phyloP scores from a whole-genome alignment of 2,888 invertebrate species.

The Cheilosia vulpina region DNA sequence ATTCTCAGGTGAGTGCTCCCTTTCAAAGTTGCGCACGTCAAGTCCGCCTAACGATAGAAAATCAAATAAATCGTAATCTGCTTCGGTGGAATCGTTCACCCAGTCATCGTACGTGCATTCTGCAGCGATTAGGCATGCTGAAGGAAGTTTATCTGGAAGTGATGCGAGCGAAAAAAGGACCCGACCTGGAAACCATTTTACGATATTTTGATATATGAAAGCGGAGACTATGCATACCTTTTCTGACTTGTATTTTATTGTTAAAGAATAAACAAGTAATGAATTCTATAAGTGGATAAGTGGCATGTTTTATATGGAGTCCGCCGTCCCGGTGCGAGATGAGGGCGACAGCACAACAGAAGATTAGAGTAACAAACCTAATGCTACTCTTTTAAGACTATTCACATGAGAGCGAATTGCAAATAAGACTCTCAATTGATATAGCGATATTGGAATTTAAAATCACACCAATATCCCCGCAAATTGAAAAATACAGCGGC shows the following conservation, averaged over 20 bases:
- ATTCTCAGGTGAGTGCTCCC: constrained; percentile 29
- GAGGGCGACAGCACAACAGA: too few species aligned
- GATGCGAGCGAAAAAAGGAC: constrained; percentile 34
- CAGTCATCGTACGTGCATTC: not conserved
- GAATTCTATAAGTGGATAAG: constrained; percentile 9
- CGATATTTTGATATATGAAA: constrained; percentile 46
- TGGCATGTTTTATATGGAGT: not conserved
- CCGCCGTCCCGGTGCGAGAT: too few species aligned
- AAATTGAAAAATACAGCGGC: too few species aligned
- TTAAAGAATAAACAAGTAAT: not conserved
- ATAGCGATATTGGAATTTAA: too few species aligned
- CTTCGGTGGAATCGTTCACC: constrained; percentile 17
- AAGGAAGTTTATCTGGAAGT: constrained; percentile 46
- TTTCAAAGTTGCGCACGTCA: constrained; percentile 56
- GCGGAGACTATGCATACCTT: constrained; percentile 22
- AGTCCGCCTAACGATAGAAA: constrained; percentile 41
- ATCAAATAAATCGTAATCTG: constrained; percentile 49
- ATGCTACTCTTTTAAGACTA: too few species aligned
- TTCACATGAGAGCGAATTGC: too few species aligned
- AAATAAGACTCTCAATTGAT: too few species aligned
- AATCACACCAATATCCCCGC: too few species aligned
- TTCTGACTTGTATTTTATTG: not conserved
- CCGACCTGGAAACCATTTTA: constrained; percentile 48
- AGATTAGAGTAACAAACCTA: too few species aligned
- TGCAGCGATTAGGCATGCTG: constrained; percentile 32